phyloP scores from a whole-genome alignment of 35 echinoderm and acorn worm genomes.

The Antedon bifida region DNA sequence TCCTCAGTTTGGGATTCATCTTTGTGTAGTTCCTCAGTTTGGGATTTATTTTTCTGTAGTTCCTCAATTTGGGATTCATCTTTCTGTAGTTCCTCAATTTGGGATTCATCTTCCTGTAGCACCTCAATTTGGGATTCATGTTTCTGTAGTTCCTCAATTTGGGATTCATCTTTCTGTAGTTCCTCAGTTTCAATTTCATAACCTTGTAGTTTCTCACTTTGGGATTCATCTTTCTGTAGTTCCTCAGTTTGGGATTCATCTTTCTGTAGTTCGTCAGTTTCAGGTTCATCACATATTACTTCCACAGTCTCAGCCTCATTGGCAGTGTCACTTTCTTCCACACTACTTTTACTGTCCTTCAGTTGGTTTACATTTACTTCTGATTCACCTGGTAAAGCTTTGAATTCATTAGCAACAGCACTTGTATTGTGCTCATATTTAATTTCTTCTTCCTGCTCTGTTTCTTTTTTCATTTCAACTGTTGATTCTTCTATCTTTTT shows the following conservation, averaged over 20 bases:
- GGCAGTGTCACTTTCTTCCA: background rate
- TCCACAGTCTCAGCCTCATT: background rate
- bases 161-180: background rate
- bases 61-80: too few species aligned
- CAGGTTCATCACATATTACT: background rate
- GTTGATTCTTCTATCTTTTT: background rate
- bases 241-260: too few species aligned
- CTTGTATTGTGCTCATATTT: too few species aligned
- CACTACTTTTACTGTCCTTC: too few species aligned
- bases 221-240: too few species aligned
- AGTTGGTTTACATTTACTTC: too few species aligned
- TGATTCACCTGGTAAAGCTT: too few species aligned
- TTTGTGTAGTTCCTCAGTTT: background rate
- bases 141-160: background rate
- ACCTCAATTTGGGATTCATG: conserved; percentile 8
- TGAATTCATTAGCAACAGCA: too few species aligned
- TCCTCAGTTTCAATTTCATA: background rate
- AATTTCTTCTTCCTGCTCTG: background rate
- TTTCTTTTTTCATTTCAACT: background rate
- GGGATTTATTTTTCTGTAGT: background rate
- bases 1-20: too few species aligned
- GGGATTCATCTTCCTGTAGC: too few species aligned
- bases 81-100: too few species aligned
- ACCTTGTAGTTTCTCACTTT: background rate
- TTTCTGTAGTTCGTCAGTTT: too few species aligned